Percentiles rank a stretch among this genome's conserved stretches.
These are phyloP conservation scores for Chironomus tepperi DNA, from an alignment of 1,140 invertebrate genomes.

Conservation along the genomic window DNA sequence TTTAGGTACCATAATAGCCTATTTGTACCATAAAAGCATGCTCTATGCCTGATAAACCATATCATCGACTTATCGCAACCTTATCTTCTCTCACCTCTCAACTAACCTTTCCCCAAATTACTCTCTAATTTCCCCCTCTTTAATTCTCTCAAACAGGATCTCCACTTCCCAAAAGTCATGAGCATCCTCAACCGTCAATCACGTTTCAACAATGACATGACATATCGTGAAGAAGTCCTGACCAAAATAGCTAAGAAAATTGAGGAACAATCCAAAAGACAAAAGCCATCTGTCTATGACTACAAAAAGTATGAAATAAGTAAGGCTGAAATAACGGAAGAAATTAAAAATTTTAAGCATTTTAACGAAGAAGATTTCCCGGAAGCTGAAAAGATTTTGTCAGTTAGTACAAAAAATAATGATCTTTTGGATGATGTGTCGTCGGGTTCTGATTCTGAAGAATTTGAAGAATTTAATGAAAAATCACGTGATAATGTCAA, in stretches of 20 bases:
- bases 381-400: conserved; percentile 31
- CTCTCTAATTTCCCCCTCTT: neutral
- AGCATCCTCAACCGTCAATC: conserved; percentile 25
- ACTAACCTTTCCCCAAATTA: no score
- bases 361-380: conserved; percentile 38
- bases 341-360: conserved; percentile 41
- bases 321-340: conserved; percentile 35
- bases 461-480: neutral
- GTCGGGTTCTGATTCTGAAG: neutral
- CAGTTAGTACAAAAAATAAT: neutral
- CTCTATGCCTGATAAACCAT: no score
- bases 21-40: no score
- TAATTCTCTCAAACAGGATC: conserved; percentile 27
- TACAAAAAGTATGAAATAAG: conserved; percentile 32
- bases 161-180: conserved; percentile 34
- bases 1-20: no score
- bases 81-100: no score
- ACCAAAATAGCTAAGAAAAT: conserved; percentile 29
- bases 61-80: no score
- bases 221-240: conserved; percentile 25
- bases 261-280: conserved; percentile 32
- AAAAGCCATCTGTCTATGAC: conserved; percentile 25
- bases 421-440: neutral
- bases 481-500: neutral
- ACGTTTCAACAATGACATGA: neutral